phyloP scores from a whole-genome alignment of 2,888 invertebrate genomes.

The Ctena decussata region DNA sequence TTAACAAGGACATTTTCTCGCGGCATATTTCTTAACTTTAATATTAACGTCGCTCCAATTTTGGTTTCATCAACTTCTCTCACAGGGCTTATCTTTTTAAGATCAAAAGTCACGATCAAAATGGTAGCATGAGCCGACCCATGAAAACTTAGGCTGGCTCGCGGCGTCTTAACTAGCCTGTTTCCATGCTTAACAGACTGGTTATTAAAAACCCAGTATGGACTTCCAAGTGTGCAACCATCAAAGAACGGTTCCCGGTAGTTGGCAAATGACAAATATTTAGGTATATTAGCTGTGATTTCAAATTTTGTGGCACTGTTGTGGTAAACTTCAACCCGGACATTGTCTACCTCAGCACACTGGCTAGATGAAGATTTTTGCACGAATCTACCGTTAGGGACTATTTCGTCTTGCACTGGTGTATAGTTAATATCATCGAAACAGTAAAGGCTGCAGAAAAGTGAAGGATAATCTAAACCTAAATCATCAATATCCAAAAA shows the following conservation, averaged over 20 bases:
- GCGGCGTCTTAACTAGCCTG: neutral
- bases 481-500: constrained; percentile 51
- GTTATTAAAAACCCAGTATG: constrained; percentile 67
- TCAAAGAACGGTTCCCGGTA: constrained; percentile 56
- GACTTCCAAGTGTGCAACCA: constrained; percentile 54
- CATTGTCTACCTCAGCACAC: constrained; percentile 70
- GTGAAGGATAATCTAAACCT: constrained; percentile 35
- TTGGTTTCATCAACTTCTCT: constrained; percentile 55
- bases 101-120: constrained; percentile 33
- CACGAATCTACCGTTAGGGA: constrained; percentile 60
- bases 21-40: constrained; percentile 54
- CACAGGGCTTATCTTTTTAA: constrained; percentile 29
- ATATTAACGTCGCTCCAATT: constrained; percentile 29
- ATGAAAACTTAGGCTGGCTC: constrained; percentile 20
- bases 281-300: constrained; percentile 64
- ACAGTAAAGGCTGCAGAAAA: constrained; percentile 63
- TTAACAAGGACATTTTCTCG: constrained; percentile 45
- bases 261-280: constrained; percentile 67
- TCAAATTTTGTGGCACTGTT: constrained; percentile 50
- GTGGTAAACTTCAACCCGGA: constrained; percentile 67
- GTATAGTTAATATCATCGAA: constrained; percentile 52
- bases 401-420: constrained; percentile 30
- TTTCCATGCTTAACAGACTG: constrained; percentile 20
- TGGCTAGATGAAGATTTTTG: constrained; percentile 59
- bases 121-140: constrained; percentile 19